Conservation (phyloP, 1,140 invertebrate genomes). For the Portunus trituberculatus region DNA sequence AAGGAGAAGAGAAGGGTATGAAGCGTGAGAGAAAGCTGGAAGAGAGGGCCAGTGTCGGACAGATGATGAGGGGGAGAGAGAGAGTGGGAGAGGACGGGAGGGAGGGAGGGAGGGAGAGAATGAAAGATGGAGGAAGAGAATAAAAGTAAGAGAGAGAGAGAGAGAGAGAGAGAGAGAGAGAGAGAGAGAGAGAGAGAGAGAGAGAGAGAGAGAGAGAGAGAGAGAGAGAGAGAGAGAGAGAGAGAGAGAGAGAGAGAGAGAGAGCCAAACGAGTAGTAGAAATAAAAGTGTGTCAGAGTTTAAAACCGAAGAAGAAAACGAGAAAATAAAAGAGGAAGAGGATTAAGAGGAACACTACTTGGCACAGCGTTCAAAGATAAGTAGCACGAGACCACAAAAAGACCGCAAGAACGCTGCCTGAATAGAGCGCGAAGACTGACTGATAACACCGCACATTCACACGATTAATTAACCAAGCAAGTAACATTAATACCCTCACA, state of each 20-base stretch:
- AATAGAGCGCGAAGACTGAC: no score
- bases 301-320: neutral
- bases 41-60: neutral
- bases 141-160: neutral
- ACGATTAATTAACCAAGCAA: no score
- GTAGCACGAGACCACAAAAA: neutral
- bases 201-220: neutral
- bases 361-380: neutral
- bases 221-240: neutral
- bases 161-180: neutral
- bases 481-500: no score
- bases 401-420: neutral
- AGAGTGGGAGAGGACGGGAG: neutral
- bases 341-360: neutral
- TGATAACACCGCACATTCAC: no score
- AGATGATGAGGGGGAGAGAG: neutral
- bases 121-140: neutral
- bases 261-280: neutral
- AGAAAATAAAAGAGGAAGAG: neutral
- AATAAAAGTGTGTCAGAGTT: neutral
- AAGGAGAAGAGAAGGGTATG: neutral
- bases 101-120: neutral
- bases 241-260: slow-evolving; percentile 12
- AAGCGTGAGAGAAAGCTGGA: neutral
- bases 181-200: neutral